These are phyloP conservation scores for Drosophila serrata DNA, from an alignment of 1,140 invertebrate species.

Conservation along the genomic window DNA sequence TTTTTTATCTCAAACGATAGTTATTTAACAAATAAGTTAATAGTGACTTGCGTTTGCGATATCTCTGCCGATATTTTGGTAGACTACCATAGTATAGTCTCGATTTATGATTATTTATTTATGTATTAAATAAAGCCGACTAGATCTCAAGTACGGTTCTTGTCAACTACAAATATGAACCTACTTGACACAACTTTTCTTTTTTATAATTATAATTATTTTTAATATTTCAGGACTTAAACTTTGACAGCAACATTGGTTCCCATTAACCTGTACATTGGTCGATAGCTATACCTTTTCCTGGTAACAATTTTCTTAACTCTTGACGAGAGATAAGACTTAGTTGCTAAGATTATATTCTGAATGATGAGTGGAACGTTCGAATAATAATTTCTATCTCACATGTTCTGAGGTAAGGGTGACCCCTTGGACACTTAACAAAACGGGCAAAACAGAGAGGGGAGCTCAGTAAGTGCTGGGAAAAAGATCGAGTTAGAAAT, in stretches of 20 bases:
- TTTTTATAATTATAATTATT: too few relatives aligned
- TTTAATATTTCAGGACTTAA: too few relatives aligned
- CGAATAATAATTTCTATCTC: constrained; percentile 51
- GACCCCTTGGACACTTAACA: constrained; percentile 68
- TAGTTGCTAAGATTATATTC: constrained; percentile 1
- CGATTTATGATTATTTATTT: too few relatives aligned
- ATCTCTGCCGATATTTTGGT: too few relatives aligned
- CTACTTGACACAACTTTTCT: too few relatives aligned
- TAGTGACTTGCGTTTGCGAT: too few relatives aligned
- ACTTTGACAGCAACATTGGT: background rate
- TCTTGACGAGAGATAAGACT: background rate
- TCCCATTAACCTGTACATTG: background rate
- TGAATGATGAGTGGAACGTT: constrained; percentile 6
- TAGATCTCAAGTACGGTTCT: too few relatives aligned
- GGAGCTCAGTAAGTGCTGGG: constrained; percentile 4
- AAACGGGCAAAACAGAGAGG: constrained; percentile 37
- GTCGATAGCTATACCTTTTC: background rate
- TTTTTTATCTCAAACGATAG: too few relatives aligned
- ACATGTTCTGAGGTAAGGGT: constrained; percentile 68
- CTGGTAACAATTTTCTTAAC: background rate
- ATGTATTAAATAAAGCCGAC: too few relatives aligned
- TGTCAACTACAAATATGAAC: too few relatives aligned
- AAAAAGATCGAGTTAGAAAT: background rate
- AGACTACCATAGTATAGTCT: too few relatives aligned
- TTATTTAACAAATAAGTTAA: too few relatives aligned